phyloP scores from a whole-genome alignment of 2,797 vertebrate genomes.

The Rhodeus uyekii region DNA sequence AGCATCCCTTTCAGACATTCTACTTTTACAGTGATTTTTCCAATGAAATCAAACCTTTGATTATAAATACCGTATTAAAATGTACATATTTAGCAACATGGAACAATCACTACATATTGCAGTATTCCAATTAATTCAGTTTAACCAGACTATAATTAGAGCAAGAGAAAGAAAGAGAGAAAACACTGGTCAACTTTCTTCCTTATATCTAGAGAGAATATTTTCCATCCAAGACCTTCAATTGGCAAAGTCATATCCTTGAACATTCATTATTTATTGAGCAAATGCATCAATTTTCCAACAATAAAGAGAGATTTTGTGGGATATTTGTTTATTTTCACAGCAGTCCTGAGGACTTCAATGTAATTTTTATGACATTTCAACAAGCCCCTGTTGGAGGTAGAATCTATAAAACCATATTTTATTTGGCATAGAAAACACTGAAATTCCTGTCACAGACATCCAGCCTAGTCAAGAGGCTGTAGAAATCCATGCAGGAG shows the following conservation, averaged over 20 bases:
- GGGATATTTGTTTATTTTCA: constrained; percentile 1
- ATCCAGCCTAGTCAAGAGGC: constrained; percentile 17
- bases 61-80: not conserved
- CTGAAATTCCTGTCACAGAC: constrained; percentile 11
- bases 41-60: not conserved
- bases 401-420: constrained; percentile 33
- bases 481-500: constrained; percentile 7
- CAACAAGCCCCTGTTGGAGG: constrained; percentile 26
- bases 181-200: not conserved
- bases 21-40: not conserved
- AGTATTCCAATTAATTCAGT: not conserved
- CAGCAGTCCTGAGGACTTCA: not conserved
- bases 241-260: constrained; percentile 14
- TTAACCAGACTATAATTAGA: constrained; percentile 18
- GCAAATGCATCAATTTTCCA: constrained; percentile 37
- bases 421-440: constrained; percentile 25
- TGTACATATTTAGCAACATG: not conserved
- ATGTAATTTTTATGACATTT: constrained; percentile 32
- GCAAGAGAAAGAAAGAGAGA: not conserved
- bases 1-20: too few species aligned
- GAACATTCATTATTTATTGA: constrained; percentile 30
- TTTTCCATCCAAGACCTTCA: constrained; percentile 29
- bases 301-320: constrained; percentile 14
- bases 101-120: not conserved
- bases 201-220: constrained; percentile 11